Base-by-base conservation (phyloP, 2,888 invertebrate species). In the Syrphus vitripennis region DNA sequence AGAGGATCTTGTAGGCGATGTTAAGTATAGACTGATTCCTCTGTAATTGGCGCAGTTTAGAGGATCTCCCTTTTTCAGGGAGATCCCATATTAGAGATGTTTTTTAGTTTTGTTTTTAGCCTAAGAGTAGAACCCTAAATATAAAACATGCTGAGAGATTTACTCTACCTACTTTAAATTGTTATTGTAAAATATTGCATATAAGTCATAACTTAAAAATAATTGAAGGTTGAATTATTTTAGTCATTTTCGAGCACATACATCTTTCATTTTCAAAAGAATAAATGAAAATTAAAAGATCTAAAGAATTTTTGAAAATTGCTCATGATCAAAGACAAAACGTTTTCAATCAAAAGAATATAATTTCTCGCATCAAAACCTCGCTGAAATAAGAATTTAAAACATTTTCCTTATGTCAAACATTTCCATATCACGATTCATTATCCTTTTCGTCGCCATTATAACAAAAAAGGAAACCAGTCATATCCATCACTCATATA, bases 301-400 rank as follows among this genome's bases (percentile, higher is more conserved):
- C 55, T 50, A 34, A 57, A 14, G 31, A 59, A 16, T 70, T 42
- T 29, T n/a, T 67, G 57, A 24, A 50, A 65, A 79, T 42, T 16
- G 34, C 24, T 31, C 14, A 19, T 57, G 77, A 71, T 77, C 71
- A 82, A 77, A 82, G 77, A 1, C 21, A 31, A 53, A 6, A 10
- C 45, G 37, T 55, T 74, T 74, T 79, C 70, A 83, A 83, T 79
- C 79, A 79, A 83, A 79, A 57, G 78, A 74, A 78, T 72, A 59
- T 21, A 72, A 40, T 61, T 53, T 24, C 4, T 14, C n/a, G 3
- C 26, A 61, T 45, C 19, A 57, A 19, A 53, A 42, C 48, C 14
- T 24, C 19, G 3, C 9, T 12, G 14, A 14, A 37, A 48, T 10
- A n/a, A 61, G 67, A 57, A n/a, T n/a, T n/a, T n/a, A 53, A 31